Base-by-base conservation (phyloP, 2,797 vertebrate species). In the Sphenopsis melanotis region DNA sequence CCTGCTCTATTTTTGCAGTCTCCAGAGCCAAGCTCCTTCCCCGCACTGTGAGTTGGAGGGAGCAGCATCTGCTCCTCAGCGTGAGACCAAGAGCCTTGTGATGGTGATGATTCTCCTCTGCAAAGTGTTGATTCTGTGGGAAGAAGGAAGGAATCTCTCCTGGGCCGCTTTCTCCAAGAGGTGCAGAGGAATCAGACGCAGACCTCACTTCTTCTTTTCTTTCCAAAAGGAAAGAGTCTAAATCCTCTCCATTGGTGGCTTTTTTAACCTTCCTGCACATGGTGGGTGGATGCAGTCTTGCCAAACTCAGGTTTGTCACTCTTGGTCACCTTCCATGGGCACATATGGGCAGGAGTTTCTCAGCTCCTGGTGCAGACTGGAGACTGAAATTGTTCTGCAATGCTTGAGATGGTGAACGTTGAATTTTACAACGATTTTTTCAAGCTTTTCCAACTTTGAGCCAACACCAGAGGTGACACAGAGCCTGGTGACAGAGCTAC, bases 61-160 rank as follows among this genome's bases (percentile, higher is more conserved):
- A 19, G 2, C n/a, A 50, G 92, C 90, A 92, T 77, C 86, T 95
- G 94, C 82, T 84, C 75, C 86, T 90, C 93, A 90, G 92, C 14
- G 1, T 72, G 92, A 70, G 56, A 55, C 55, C 32, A 69, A 21
- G 19, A 87, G 71, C 78, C 92, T 27, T 8, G 49, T 89, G 91
- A 89, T 0, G 63, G 61, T 3, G 29, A 59, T 39, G 91, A 76
- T 22, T 30, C 87, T 70, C 52, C 65, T 65, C 9, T 39, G 26
- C 65, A 83, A 84, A 8, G 78, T 64, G 77, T 72, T 80, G 86
- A 60, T 86, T 75, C 30, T 19, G 59, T 60, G 57, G 57, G 57
- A 83, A 66, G 81, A 42, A 57, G 70, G 64, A 66, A 17, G 71
- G 15, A 91, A 59, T 69, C 41, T 59, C 71, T 80, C 39, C 87